Evolutionary conservation across 2,113 vertebrate species (phyloP).

Genomic region (Ammodytes dubius): DNA sequence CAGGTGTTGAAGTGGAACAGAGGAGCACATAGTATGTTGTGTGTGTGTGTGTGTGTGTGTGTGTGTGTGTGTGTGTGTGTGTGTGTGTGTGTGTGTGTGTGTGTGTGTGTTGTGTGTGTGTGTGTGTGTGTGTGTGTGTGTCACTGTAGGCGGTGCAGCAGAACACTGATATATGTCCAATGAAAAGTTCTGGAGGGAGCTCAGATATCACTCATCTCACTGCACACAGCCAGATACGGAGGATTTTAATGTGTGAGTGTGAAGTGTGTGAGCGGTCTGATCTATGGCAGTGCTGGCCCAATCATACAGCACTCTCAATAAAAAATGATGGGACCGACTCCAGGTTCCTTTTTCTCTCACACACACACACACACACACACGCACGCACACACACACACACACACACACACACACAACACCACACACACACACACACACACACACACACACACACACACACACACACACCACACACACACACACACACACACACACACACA

Average conservation of each 20-base stretch:
- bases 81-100: conserved; percentile 22
- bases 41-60: neutral
- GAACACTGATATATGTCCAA: conserved; percentile 49
- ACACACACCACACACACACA: too few relatives aligned
- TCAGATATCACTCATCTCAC: conserved; percentile 53
- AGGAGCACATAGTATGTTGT: conserved; percentile 10
- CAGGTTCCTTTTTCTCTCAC: conserved; percentile 32
- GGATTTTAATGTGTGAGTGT: conserved; percentile 54
- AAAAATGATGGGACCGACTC: conserved; percentile 52
- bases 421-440: too few relatives aligned
- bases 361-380: conserved; percentile 8
- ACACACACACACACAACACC: too few relatives aligned
- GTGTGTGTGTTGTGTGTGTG: conserved; percentile 22
- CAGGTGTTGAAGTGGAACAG: conserved; percentile 61
- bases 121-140: conserved; percentile 14
- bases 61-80: conserved; percentile 12
- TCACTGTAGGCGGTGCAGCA: conserved; percentile 30
- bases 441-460: too few relatives aligned
- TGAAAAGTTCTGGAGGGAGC: conserved; percentile 45
- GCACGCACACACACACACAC: too few relatives aligned
- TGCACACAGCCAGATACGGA: conserved; percentile 34
- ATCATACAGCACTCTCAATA: conserved; percentile 47
- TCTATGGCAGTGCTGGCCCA: conserved; percentile 41
- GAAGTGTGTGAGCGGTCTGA: conserved; percentile 58
- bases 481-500: too few relatives aligned